Evolutionary conservation across 2,113 vertebrate genomes (phyloP).

Genomic region (Callochromis pleurospilus): DNA sequence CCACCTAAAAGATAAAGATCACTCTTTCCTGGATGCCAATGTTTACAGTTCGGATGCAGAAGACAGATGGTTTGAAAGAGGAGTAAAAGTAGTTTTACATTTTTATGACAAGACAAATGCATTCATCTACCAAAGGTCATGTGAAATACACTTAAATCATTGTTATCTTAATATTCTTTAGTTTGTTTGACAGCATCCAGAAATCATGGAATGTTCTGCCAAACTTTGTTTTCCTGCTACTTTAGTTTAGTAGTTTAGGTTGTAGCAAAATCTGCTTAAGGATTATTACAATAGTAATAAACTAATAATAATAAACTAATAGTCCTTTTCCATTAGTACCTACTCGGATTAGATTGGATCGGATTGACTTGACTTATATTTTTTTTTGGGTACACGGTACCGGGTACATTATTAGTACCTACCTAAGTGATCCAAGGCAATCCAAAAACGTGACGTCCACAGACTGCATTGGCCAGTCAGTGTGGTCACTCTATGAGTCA

Average conservation of each 20-base stretch:
- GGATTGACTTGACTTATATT: fast-evolving
- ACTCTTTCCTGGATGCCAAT: not conserved
- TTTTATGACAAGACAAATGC: not conserved
- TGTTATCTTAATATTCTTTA: not conserved
- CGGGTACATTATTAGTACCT: not conserved
- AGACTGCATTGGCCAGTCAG: not conserved
- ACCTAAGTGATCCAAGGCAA: not conserved
- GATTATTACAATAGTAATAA: not conserved
- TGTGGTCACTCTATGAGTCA: not conserved
- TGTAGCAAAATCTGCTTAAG: not conserved
- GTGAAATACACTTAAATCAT: not conserved
- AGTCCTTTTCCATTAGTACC: not conserved
- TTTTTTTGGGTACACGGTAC: not conserved
- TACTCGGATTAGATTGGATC: not conserved
- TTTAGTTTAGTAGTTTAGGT: not conserved
- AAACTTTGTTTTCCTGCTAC: not conserved
- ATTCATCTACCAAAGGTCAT: not conserved
- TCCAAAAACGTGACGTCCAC: not conserved
- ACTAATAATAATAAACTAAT: not conserved
- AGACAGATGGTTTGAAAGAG: not conserved
- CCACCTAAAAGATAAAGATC: not conserved
- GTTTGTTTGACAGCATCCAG: not conserved
- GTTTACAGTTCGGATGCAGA: not conserved
- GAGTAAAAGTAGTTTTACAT: not conserved
- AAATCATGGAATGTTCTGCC: not conserved